Base-by-base conservation (phyloP, 2,888 invertebrate species). In the Idaea aversata region DNA sequence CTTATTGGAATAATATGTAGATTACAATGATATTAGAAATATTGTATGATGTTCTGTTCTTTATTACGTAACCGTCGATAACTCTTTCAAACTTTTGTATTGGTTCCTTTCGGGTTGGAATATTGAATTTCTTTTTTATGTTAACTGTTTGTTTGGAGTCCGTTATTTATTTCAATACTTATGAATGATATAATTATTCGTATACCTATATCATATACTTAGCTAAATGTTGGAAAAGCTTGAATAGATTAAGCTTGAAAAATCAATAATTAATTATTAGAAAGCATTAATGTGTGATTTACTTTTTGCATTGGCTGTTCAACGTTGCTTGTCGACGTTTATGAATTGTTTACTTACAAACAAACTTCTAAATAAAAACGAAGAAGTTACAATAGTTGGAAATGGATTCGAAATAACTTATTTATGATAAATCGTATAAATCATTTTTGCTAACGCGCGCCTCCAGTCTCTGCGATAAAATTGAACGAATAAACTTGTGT, bases 1-100 rank as follows among this genome's bases (percentile, higher is more conserved):
- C 91, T 91, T 93, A 93, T 92, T 90, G 91, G 90, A 90, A 93
- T 92, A 93, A 92, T 92, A 93, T 93, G 93, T 90, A 93, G 92
- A 93, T 93, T 91, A 83, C 84, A 84, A 84, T 82, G 83, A 88
- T 89, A 90, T 88, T 88, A 89, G 84, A 84, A 85, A 82, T 88
- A 85, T 86, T 85, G 82, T 75, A 82, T 83, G 85, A 82, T 80
- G 79, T 76, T 81, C 84, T 81, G 85, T 88, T 84, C 83, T 88
- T 86, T 88, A 87, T 83, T 81, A 82, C 75, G 70, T 68, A 74
- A 76, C 75, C 77, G 63, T 76, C 81, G 68, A 79, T 85, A 87
- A 87, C 85, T 85, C 84, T 83, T 85, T 81, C 72, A 61, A 70
- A 74, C 64, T 77, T 75, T 72, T 69, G 70, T 65, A 57, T 63